Evolutionary conservation across 2,888 invertebrate genomes (phyloP).

Genomic region (Xanthia icteritia): DNA sequence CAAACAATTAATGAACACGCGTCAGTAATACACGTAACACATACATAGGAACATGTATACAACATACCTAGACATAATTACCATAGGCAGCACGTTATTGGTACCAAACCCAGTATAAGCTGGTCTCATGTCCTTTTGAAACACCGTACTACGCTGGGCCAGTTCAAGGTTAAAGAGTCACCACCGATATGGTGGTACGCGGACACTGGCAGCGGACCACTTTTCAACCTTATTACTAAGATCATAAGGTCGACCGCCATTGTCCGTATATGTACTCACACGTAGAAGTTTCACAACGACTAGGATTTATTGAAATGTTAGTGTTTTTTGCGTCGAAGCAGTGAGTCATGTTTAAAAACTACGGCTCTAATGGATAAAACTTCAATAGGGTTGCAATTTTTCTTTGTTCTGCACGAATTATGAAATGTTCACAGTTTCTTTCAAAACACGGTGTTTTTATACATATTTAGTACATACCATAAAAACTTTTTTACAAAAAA

Average conservation of each 20-base stretch:
- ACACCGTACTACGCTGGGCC: background rate
- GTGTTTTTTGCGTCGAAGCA: conserved; percentile 31
- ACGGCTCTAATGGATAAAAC: background rate
- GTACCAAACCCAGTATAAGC: background rate
- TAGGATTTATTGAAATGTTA: conserved; percentile 24
- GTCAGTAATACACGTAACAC: background rate
- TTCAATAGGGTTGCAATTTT: conserved; percentile 8
- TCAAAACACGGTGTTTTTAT: background rate
- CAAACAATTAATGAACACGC: conserved; percentile 11
- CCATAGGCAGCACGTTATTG: background rate
- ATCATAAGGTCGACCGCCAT: no score
- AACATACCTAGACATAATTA: background rate
- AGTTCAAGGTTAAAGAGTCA: no score
- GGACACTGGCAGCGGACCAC: no score
- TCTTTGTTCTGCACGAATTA: background rate
- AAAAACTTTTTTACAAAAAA: no score
- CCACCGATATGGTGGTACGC: no score
- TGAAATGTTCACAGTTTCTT: background rate
- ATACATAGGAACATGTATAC: background rate
- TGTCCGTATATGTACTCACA: no score
- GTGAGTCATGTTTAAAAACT: conserved; percentile 22
- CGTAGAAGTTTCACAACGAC: background rate
- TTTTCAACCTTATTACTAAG: no score
- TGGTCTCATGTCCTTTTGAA: background rate
- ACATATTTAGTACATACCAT: background rate